These are phyloP conservation scores for Crenichthys baileyi DNA, from an alignment of 2,797 vertebrate species.

Conservation along the genomic window DNA sequence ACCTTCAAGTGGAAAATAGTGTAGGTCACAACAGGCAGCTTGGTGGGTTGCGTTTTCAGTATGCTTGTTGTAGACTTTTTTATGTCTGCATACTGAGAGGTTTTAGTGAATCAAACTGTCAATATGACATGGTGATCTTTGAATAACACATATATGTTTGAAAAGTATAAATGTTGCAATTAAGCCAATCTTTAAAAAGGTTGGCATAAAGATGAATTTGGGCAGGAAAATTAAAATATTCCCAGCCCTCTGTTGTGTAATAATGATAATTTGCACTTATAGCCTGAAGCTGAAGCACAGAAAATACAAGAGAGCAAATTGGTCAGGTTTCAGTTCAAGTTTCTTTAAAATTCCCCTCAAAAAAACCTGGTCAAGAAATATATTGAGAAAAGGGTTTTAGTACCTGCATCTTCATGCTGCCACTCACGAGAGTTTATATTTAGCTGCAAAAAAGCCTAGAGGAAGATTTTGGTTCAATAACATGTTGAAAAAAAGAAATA, in stretches of 20 bases:
- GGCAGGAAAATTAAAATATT: conserved; percentile 30
- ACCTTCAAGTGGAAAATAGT: conserved; percentile 13
- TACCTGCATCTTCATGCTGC: conserved; percentile 16
- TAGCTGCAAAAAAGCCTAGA: conserved; percentile 20
- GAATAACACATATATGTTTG: neutral
- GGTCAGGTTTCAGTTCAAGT: neutral
- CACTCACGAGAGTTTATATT: conserved; percentile 22
- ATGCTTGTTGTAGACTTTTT: conserved; percentile 1
- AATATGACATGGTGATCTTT: neutral
- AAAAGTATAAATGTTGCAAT: conserved; percentile 6
- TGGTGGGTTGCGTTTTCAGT: conserved; percentile 18
- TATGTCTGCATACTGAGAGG: conserved; percentile 2
- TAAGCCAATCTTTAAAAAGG: conserved; percentile 4
- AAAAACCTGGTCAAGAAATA: conserved; percentile 13
- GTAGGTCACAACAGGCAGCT: conserved; percentile 4
- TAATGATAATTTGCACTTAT: conserved; percentile 18
- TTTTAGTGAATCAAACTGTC: conserved; percentile 25
- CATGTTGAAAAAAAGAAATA: conserved; percentile 8
- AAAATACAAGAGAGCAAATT: neutral
- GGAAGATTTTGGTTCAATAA: conserved; percentile 24
- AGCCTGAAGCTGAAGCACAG: conserved; percentile 26
- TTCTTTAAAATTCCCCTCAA: conserved; percentile 12
- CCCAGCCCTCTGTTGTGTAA: conserved; percentile 29
- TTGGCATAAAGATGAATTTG: conserved; percentile 10
- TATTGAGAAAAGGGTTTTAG: conserved; percentile 3